A percentile compares a stretch with the other conserved stretches of the same genome.
phyloP scores from a whole-genome alignment of 2,888 invertebrate genomes.

The Eumacrocentrus americanus region DNA sequence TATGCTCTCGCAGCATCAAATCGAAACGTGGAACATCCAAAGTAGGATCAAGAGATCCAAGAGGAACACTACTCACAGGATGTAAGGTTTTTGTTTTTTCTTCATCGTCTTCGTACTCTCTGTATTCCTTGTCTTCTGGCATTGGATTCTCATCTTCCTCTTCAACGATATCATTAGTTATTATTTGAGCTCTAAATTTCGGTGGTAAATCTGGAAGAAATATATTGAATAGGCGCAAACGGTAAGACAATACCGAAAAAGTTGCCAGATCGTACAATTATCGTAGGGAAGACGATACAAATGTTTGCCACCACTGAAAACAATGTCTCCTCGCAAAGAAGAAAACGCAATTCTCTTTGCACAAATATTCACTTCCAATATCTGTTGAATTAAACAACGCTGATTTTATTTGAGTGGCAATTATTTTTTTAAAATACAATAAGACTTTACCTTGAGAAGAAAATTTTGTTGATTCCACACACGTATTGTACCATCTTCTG shows the following conservation, averaged over 20 bases:
- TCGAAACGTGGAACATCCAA: slow-evolving; percentile 37
- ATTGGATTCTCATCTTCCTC: slow-evolving; percentile 33
- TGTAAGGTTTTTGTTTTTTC: slow-evolving; percentile 36
- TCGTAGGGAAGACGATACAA: slow-evolving; percentile 42
- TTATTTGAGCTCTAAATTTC: slow-evolving; percentile 41
- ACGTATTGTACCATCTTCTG: slow-evolving; percentile 42
- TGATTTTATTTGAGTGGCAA: no score
- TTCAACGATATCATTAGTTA: slow-evolving; percentile 32
- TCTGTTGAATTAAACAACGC: slow-evolving; percentile 25
- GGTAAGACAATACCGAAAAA: no score
- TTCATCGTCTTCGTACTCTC: slow-evolving; percentile 33
- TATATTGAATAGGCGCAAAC: background rate
- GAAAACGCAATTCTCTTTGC: slow-evolving; percentile 39
- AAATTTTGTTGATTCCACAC: slow-evolving; percentile 44
- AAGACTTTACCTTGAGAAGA: slow-evolving; percentile 36
- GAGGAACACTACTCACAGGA: slow-evolving; percentile 42
- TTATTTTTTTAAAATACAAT: no score
- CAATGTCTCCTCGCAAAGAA: slow-evolving; percentile 42
- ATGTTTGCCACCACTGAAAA: slow-evolving; percentile 43
- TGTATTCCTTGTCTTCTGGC: slow-evolving; percentile 30
- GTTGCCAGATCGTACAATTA: slow-evolving; percentile 38
- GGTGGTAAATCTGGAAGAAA: slow-evolving; percentile 40
- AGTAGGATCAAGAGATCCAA: slow-evolving; percentile 38
- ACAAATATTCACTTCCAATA: slow-evolving; percentile 40
- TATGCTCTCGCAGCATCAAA: slow-evolving; percentile 38